phyloP scores from a whole-genome alignment of 64 coral and sea anemone genomes.

The Dendronephthya gigantea region DNA sequence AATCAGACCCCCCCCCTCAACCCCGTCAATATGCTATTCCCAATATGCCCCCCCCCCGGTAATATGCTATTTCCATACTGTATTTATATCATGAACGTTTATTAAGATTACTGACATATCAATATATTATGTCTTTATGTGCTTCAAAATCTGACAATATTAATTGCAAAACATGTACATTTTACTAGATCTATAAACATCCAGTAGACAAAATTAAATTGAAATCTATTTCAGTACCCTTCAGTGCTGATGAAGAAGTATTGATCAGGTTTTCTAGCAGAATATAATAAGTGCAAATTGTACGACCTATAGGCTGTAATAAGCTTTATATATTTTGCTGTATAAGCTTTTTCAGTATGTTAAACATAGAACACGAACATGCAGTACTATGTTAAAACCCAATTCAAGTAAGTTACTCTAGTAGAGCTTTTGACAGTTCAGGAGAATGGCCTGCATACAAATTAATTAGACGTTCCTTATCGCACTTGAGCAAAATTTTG shows the following conservation, averaged over 20 bases:
- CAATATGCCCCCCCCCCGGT: neutral
- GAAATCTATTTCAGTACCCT: neutral
- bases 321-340: no score
- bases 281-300: neutral
- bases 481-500: neutral
- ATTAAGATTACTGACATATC: no score
- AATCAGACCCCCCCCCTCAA: neutral
- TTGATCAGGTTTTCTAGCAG: neutral
- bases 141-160: no score
- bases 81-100: no score
- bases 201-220: no score
- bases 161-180: no score
- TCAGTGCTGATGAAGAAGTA: neutral
- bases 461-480: neutral
- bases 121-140: no score
- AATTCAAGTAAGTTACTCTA: neutral
- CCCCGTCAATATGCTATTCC: neutral
- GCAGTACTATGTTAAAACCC: neutral
- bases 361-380: neutral
- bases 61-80: no score
- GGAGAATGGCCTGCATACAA: neutral
- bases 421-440: conserved; percentile 11
- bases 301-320: neutral
- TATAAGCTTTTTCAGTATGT: neutral
- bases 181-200: no score